Evolutionary conservation across 2,113 vertebrate genomes (phyloP).

Genomic region (Serilophus lunatus): DNA sequence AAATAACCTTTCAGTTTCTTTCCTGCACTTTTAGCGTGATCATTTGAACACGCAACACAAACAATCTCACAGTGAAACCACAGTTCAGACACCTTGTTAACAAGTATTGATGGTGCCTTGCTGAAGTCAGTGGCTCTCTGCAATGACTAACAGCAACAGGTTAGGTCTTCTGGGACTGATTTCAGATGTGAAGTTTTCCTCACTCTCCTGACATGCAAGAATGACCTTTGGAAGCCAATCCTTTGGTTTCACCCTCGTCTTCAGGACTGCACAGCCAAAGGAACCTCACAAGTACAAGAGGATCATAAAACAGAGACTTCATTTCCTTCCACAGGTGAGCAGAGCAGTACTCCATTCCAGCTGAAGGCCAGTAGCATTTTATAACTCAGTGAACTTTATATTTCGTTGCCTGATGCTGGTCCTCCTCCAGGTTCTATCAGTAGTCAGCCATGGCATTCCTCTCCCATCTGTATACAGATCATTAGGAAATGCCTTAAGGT

Average conservation of each 20-base stretch:
- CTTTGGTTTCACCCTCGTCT: neutral
- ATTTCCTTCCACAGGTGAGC: neutral
- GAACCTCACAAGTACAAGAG: neutral
- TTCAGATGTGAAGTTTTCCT: neutral
- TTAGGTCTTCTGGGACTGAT: neutral
- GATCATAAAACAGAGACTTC: neutral
- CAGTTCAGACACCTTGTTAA: neutral
- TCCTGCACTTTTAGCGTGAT: neutral
- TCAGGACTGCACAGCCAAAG: neutral
- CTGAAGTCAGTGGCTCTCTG: neutral
- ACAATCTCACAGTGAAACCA: neutral
- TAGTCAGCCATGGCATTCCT: neutral
- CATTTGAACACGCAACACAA: neutral
- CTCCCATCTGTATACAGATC: neutral
- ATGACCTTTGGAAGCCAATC: neutral
- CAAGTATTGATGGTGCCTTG: neutral
- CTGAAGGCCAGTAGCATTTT: neutral
- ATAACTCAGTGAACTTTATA: neutral
- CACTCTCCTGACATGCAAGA: neutral
- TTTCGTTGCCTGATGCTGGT: neutral
- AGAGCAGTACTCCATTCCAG: neutral
- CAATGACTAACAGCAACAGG: neutral
- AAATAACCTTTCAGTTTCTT: neutral
- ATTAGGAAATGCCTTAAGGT: neutral
- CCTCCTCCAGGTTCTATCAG: neutral